These are phyloP conservation scores for Furcula furcula DNA, from an alignment of 2,888 invertebrate species.

Conservation along the genomic window DNA sequence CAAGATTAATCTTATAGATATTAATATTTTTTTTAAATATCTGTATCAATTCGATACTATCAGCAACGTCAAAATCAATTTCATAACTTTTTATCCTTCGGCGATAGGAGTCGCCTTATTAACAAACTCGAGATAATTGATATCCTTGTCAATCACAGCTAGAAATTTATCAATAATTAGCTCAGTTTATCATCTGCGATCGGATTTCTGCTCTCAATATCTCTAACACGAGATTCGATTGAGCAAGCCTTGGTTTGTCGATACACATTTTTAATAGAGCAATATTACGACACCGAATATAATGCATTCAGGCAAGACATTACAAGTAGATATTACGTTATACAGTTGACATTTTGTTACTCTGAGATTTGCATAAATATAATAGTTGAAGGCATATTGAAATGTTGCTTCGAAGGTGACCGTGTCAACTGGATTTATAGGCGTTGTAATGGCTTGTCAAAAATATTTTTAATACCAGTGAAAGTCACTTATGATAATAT, in stretches of 20 bases:
- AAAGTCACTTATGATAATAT: conserved; percentile 3
- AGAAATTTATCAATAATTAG: conserved; percentile 46
- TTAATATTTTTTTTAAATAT: neutral
- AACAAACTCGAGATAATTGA: conserved; percentile 36
- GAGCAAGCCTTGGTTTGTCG: conserved; percentile 43
- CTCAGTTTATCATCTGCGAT: conserved; percentile 33
- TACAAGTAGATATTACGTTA: conserved; percentile 48
- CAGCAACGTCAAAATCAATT: neutral
- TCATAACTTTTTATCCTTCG: conserved; percentile 1
- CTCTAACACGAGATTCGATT: conserved; percentile 37
- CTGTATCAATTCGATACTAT: conserved; percentile 4
- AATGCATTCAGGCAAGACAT: conserved; percentile 41
- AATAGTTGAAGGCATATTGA: conserved; percentile 40
- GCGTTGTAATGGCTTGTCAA: conserved; percentile 16
- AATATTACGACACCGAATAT: conserved; percentile 47
- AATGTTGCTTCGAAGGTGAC: conserved; percentile 39
- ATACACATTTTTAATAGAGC: conserved; percentile 50
- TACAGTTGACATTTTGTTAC: conserved; percentile 57
- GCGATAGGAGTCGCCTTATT: conserved; percentile 12
- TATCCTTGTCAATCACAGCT: conserved; percentile 47
- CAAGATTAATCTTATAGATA: too few species aligned
- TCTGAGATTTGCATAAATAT: conserved; percentile 63
- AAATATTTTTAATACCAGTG: conserved; percentile 9
- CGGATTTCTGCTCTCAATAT: conserved; percentile 25
- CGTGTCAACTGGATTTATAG: conserved; percentile 25